These are phyloP conservation scores for Varroa destructor DNA, from an alignment of 1,140 invertebrate species.

Conservation along the genomic window DNA sequence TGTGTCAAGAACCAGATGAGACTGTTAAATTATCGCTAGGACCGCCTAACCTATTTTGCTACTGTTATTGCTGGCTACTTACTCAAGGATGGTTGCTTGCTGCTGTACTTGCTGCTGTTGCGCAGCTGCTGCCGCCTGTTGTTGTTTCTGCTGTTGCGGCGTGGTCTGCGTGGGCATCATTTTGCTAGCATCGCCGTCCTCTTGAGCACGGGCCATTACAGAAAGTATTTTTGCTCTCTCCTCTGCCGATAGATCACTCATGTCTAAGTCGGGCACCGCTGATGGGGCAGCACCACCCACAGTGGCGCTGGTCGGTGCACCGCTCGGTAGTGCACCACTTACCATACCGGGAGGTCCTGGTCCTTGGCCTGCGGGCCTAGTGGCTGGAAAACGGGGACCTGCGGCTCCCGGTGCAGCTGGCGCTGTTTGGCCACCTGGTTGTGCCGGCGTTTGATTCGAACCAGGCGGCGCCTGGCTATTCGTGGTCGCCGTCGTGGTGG, in stretches of 20 bases:
- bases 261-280: constrained; percentile 45
- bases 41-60: no score
- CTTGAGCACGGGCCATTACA: constrained; percentile 49
- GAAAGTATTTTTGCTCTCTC: constrained; percentile 48
- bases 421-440: no score
- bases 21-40: no score
- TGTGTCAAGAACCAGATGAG: no score
- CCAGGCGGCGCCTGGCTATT: no score
- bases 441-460: no score
- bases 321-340: not conserved
- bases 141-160: constrained; percentile 21
- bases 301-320: not conserved
- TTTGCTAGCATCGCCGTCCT: constrained; percentile 34
- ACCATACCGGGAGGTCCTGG: constrained; percentile 16
- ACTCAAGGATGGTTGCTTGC: constrained; percentile 14
- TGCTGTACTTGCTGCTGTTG: constrained; percentile 30
- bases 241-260: constrained; percentile 49
- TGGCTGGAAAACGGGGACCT: constrained; percentile 12
- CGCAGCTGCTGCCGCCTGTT: constrained; percentile 26
- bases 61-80: no score
- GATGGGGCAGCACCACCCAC: constrained; percentile 25
- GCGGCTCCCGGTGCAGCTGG: no score
- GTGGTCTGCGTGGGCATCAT: constrained; percentile 29
- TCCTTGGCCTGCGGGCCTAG: constrained; percentile 29
- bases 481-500: no score